phyloP scores from a whole-genome alignment of 1,140 invertebrate genomes.

The Drosophila mojavensis region DNA sequence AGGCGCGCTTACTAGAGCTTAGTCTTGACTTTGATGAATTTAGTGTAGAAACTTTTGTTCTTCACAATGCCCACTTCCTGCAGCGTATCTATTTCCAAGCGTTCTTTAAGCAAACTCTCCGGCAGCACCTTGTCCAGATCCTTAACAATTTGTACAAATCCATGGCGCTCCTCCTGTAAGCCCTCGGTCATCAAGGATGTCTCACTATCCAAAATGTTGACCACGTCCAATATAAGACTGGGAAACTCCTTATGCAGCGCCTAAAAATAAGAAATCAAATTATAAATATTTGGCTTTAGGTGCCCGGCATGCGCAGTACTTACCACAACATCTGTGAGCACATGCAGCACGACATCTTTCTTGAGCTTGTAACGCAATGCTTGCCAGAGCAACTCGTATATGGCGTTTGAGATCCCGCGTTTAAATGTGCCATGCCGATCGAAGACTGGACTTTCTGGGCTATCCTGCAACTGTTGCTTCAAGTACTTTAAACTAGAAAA shows the following conservation, averaged over 20 bases:
- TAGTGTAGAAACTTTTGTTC: slow-evolving; percentile 96
- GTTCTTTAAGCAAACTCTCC: slow-evolving; percentile 94
- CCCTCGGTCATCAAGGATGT: slow-evolving; percentile 86
- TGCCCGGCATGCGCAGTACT: slow-evolving; percentile 62
- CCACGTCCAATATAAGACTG: slow-evolving; percentile 91
- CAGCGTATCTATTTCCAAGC: slow-evolving; percentile 96
- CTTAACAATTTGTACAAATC: slow-evolving; percentile 91
- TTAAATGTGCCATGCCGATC: slow-evolving; percentile 66
- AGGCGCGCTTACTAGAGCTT: slow-evolving; percentile 95
- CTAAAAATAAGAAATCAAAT: slow-evolving; percentile 81
- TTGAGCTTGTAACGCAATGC: slow-evolving; percentile 89
- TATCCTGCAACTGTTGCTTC: slow-evolving; percentile 75
- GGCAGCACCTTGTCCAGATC: slow-evolving; percentile 92
- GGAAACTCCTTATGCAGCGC: slow-evolving; percentile 90
- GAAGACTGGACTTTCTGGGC: slow-evolving; percentile 70
- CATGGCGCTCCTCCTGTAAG: slow-evolving; percentile 87
- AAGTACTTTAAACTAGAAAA: slow-evolving; percentile 72
- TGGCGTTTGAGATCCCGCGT: slow-evolving; percentile 84
- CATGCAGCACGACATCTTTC: slow-evolving; percentile 88
- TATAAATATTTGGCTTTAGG: neutral
- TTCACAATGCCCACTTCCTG: slow-evolving; percentile 96
- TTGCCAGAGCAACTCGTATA: slow-evolving; percentile 88
- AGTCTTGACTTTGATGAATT: slow-evolving; percentile 99
- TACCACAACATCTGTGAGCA: slow-evolving; percentile 89
- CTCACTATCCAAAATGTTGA: slow-evolving; percentile 92